phyloP scores from a whole-genome alignment of 2,888 invertebrate species.

The Parapristionchus giblindavisi region DNA sequence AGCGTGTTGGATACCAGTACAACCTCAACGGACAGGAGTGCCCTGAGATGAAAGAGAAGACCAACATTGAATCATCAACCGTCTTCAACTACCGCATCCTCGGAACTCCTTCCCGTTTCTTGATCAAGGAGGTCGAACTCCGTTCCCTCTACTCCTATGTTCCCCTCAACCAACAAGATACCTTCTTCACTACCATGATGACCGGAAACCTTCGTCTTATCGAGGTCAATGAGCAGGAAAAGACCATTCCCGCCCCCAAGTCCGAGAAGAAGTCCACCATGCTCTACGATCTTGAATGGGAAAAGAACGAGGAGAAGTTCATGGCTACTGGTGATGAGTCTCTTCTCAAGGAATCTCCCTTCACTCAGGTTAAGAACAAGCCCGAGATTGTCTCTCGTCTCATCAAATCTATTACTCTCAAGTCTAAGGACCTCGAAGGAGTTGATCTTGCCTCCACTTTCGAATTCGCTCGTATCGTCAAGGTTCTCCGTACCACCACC shows the following conservation, averaged over 20 bases:
- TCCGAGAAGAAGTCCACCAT: constrained; percentile 47
- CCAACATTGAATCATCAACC: constrained; percentile 38
- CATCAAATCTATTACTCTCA: constrained; percentile 14
- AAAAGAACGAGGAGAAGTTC: constrained; percentile 56
- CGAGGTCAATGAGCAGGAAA: constrained; percentile 1
- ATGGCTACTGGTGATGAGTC: constrained; percentile 57
- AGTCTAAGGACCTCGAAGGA: constrained; percentile 26
- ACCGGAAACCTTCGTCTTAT: constrained; percentile 22
- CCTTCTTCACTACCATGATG: constrained; percentile 32
- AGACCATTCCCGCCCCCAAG: constrained; percentile 7
- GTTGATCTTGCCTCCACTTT: constrained; percentile 36
- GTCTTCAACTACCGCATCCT: constrained; percentile 47
- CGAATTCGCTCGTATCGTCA: constrained; percentile 55
- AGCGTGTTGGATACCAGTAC: constrained; percentile 59
- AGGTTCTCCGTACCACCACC: constrained; percentile 50
- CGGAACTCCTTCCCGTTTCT: constrained; percentile 4
- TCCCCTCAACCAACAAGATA: constrained; percentile 21
- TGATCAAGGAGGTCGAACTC: constrained; percentile 40
- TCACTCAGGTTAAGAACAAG: constrained; percentile 46
- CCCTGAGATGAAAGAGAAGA: constrained; percentile 39
- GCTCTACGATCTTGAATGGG: constrained; percentile 54
- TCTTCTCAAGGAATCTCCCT: constrained; percentile 40
- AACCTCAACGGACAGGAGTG: constrained; percentile 47
- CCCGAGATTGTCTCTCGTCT: constrained; percentile 43
- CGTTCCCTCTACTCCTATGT: constrained; percentile 37